These are phyloP conservation scores for Pteropus alecto DNA, from an alignment of 2,113 vertebrate genomes.

Conservation along the genomic window DNA sequence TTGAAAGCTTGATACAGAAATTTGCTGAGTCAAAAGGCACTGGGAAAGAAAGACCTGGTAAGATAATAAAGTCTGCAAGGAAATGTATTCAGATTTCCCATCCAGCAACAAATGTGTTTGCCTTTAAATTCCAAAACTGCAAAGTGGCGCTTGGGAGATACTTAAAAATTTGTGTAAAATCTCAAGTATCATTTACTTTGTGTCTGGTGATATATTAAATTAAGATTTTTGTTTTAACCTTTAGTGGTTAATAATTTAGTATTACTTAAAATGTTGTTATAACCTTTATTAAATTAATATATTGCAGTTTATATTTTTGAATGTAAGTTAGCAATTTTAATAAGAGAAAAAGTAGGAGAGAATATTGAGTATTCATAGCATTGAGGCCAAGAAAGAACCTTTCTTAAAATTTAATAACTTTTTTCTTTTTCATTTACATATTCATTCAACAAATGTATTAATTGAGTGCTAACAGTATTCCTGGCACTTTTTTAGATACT, in stretches of 20 bases:
- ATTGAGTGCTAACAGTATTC: not conserved
- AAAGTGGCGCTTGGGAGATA: not conserved
- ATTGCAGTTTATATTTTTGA: not conserved
- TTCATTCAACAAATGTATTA: not conserved
- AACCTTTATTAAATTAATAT: not conserved
- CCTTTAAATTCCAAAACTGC: constrained; percentile 28
- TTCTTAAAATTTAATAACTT: not conserved
- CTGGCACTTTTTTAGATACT: not conserved
- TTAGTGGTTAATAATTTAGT: constrained; percentile 4
- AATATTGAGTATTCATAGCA: not conserved
- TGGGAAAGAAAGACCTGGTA: constrained; percentile 96
- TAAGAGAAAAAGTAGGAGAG: not conserved
- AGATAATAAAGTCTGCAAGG: constrained; percentile 63
- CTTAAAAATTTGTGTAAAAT: not conserved
- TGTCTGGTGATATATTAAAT: not conserved
- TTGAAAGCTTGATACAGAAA: constrained; percentile 94
- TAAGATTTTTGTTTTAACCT: constrained; percentile 32
- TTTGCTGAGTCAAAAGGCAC: constrained; percentile 97
- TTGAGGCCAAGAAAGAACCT: not conserved
- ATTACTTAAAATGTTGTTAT: constrained; percentile 14
- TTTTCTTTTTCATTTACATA: not conserved
- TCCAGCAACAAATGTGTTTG: not conserved
- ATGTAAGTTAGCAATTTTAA: constrained; percentile 31
- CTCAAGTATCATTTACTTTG: not conserved
- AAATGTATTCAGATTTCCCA: constrained; percentile 16